Evolutionary conservation across 2,888 invertebrate genomes (phyloP).

Genomic region (Eupithecia abbreviata): DNA sequence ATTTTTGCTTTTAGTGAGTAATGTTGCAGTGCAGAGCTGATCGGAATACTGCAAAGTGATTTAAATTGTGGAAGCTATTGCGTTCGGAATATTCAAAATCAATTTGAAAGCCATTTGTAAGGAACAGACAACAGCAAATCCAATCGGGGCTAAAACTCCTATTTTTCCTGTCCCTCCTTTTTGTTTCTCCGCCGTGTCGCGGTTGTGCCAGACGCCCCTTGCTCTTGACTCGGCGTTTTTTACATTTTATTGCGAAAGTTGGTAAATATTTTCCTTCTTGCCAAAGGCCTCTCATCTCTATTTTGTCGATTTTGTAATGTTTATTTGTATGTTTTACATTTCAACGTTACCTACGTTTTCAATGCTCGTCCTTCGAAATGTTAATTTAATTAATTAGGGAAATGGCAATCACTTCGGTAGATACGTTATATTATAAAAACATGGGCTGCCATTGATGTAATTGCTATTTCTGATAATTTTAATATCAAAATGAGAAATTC

Average conservation of each 20-base stretch:
- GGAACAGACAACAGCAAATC: constrained; percentile 81
- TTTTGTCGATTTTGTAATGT: constrained; percentile 65
- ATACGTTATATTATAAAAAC: neutral
- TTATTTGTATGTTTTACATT: constrained; percentile 30
- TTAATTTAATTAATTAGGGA: constrained; percentile 12
- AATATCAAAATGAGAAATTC: neutral
- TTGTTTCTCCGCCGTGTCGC: constrained; percentile 77
- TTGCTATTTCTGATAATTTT: neutral
- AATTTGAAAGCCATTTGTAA: constrained; percentile 81
- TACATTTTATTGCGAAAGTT: constrained; percentile 78
- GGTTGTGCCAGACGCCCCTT: constrained; percentile 80
- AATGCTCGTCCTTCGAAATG: neutral
- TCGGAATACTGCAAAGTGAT: constrained; percentile 12
- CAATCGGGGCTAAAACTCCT: constrained; percentile 75
- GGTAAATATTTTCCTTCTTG: constrained; percentile 75
- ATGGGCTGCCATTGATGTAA: neutral
- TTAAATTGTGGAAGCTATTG: constrained; percentile 45
- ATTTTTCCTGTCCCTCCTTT: constrained; percentile 71
- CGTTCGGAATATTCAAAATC: constrained; percentile 74
- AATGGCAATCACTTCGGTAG: neutral
- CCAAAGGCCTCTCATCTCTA: constrained; percentile 61
- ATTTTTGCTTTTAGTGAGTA: constrained; percentile 32
- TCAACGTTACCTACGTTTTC: constrained; percentile 1
- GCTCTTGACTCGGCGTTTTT: constrained; percentile 81
- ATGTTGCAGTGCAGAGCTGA: constrained; percentile 34